Conservation (phyloP, 2,888 invertebrate species). For the Caenorhabditis sp. region DNA sequence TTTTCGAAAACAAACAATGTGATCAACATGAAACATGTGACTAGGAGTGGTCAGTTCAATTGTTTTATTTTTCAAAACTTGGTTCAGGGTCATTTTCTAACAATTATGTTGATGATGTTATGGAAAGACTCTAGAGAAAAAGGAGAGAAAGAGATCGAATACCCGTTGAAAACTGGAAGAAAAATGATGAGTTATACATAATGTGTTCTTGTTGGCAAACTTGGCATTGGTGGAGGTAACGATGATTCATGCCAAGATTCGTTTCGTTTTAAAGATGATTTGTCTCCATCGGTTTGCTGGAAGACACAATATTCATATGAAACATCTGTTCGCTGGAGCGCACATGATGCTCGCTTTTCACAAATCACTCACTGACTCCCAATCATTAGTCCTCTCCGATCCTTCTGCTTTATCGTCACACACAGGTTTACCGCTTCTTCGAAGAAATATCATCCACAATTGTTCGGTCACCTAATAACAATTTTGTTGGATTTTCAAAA, state of each 20-base stretch:
- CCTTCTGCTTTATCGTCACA: constrained; percentile 52
- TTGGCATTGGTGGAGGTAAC: constrained; percentile 54
- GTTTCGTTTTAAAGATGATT: constrained; percentile 35
- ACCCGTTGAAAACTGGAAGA: constrained; percentile 10
- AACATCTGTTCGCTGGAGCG: no score
- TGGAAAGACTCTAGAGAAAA: background rate
- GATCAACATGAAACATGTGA: background rate
- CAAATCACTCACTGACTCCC: constrained; percentile 41
- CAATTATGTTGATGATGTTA: background rate
- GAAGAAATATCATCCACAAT: constrained; percentile 56
- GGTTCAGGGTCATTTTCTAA: background rate
- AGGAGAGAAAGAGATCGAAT: constrained; percentile 17
- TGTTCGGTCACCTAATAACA: constrained; percentile 50
- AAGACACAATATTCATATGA: background rate
- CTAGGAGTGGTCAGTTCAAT: background rate
- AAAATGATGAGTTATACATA: constrained; percentile 27
- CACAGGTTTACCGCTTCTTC: constrained; percentile 49
- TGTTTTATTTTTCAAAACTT: background rate
- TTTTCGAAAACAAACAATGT: background rate
- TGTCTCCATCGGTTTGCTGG: constrained; percentile 25
- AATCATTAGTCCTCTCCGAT: constrained; percentile 42
- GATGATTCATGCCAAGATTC: constrained; percentile 57
- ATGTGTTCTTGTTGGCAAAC: constrained; percentile 45
- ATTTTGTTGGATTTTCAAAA: no score
- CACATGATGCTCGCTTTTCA: no score